These are phyloP conservation scores for Paragorgia papillata DNA, from an alignment of 92 coral and sea anemone species.

Conservation along the genomic window DNA sequence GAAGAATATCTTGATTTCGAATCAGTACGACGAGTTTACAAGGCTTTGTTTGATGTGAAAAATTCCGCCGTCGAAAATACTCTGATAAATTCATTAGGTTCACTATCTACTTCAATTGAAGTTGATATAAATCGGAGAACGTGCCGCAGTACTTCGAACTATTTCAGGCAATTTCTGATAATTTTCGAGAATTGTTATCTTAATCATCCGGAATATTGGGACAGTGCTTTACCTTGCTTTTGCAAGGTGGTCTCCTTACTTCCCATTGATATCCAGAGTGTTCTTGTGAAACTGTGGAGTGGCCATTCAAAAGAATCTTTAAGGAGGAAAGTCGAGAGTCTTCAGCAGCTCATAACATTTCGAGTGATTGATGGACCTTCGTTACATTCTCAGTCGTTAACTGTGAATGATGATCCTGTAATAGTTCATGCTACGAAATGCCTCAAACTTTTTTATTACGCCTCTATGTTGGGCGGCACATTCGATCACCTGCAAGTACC, in stretches of 20 bases:
- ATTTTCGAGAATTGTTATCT: conserved; percentile 89
- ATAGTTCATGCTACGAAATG: conserved; percentile 81
- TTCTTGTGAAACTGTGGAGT: conserved; percentile 80
- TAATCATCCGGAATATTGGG: conserved; percentile 94
- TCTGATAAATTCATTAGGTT: conserved; percentile 75
- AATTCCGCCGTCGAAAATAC: conserved; percentile 91
- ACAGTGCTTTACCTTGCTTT: conserved; percentile 84
- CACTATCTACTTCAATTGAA: conserved; percentile 75
- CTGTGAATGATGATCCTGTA: conserved; percentile 86
- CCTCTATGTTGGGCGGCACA: conserved; percentile 76
- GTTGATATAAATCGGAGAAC: conserved; percentile 66
- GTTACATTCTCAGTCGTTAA: conserved; percentile 39
- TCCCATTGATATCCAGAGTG: conserved; percentile 66
- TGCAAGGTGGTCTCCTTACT: conserved; percentile 76
- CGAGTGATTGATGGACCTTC: conserved; percentile 91
- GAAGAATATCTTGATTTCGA: conserved; percentile 74
- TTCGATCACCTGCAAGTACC: conserved; percentile 37
- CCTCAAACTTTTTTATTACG: conserved; percentile 75
- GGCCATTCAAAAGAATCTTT: conserved; percentile 64
- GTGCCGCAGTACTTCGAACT: conserved; percentile 62
- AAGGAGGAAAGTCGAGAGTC: conserved; percentile 79
- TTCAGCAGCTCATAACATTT: conserved; percentile 89
- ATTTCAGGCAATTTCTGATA: conserved; percentile 79
- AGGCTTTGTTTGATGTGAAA: conserved; percentile 72
- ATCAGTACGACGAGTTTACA: conserved; percentile 72